phyloP scores from a whole-genome alignment of 2,888 invertebrate genomes.

The Parnassius apollo region DNA sequence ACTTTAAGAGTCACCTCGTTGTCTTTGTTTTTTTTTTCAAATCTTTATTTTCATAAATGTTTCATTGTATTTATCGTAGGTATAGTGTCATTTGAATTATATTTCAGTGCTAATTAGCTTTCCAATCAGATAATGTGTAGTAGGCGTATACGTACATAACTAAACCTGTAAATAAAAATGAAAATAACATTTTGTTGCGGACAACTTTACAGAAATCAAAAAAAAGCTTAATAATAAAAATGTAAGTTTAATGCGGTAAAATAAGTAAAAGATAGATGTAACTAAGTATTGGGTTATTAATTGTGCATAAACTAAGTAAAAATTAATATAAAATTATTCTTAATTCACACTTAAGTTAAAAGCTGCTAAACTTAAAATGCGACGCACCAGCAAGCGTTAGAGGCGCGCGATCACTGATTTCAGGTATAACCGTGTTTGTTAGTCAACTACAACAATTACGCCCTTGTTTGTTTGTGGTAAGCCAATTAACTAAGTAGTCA shows the following conservation, averaged over 20 bases:
- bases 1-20: no score
- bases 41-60: slow-evolving; percentile 74
- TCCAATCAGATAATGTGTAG: slow-evolving; percentile 75
- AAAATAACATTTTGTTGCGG: slow-evolving; percentile 36
- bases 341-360: slow-evolving; percentile 63
- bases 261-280: slow-evolving; percentile 53
- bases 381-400: slow-evolving; percentile 36
- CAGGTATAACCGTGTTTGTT: slow-evolving; percentile 40
- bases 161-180: slow-evolving; percentile 50
- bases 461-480: slow-evolving; percentile 1
- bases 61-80: slow-evolving; percentile 76
- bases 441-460: slow-evolving; percentile 35
- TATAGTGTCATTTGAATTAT: slow-evolving; percentile 76
- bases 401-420: slow-evolving; percentile 48
- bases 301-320: slow-evolving; percentile 72
- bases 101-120: slow-evolving; percentile 69
- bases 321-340: slow-evolving; percentile 62
- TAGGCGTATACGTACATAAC: slow-evolving; percentile 72
- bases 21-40: slow-evolving; percentile 43
- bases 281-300: slow-evolving; percentile 62
- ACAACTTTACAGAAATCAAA: slow-evolving; percentile 36
- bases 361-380: slow-evolving; percentile 68
- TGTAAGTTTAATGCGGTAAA: slow-evolving; percentile 41
- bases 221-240: slow-evolving; percentile 43
- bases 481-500: background rate